Conservation (phyloP, 2,888 invertebrate species). For the Leucozona laternaria region DNA sequence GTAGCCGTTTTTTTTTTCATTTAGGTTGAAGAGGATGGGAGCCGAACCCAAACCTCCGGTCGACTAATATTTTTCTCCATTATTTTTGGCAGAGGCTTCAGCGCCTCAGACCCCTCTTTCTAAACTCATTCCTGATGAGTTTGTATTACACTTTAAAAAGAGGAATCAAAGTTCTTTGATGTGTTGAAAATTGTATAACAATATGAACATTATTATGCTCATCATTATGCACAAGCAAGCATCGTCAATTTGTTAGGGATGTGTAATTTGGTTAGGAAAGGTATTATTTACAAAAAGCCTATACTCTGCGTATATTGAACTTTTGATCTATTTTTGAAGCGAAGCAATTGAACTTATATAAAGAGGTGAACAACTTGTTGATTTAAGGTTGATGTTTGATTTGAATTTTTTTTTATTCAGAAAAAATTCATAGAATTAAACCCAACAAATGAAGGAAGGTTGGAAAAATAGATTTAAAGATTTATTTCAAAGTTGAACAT, state of each 20-base stretch:
- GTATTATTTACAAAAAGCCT: background rate
- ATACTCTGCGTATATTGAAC: background rate
- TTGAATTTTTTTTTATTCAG: background rate
- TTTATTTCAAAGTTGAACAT: too few relatives aligned
- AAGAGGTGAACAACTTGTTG: background rate
- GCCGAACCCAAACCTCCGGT: too few relatives aligned
- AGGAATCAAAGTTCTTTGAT: background rate
- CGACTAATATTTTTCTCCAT: too few relatives aligned
- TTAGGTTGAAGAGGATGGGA: too few relatives aligned
- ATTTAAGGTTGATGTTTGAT: background rate
- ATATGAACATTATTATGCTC: conserved; percentile 10
- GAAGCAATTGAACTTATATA: background rate
- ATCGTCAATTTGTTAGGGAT: conserved; percentile 4
- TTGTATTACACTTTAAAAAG: background rate
- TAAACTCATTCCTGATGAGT: background rate
- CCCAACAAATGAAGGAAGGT: too few relatives aligned
- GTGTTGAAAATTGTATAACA: background rate
- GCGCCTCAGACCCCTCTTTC: too few relatives aligned
- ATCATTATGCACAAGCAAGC: background rate
- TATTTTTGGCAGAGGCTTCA: too few relatives aligned
- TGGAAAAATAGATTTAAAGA: too few relatives aligned
- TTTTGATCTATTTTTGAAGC: conserved; percentile 12
- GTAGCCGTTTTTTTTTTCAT: too few relatives aligned
- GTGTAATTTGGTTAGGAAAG: conserved; percentile 13
- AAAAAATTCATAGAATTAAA: too few relatives aligned